Evolutionary conservation across 2,888 invertebrate species (phyloP).

Genomic region (Ernsta delagoae): DNA sequence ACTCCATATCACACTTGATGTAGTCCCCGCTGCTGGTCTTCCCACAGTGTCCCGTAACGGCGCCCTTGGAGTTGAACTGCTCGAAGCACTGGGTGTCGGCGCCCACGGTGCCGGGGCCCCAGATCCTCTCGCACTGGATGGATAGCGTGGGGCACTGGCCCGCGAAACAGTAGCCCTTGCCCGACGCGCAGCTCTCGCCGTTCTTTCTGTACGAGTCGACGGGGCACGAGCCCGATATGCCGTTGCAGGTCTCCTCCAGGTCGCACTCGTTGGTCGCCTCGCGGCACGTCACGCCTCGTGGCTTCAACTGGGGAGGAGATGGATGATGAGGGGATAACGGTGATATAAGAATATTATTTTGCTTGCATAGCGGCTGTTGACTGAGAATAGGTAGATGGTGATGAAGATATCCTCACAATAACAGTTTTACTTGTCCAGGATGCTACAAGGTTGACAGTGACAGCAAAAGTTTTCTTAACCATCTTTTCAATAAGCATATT

Average conservation of each 20-base stretch:
- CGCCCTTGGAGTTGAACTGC: slow-evolving; percentile 97
- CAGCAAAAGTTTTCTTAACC: too few species aligned
- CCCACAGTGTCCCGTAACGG: slow-evolving; percentile 98
- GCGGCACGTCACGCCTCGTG: slow-evolving; percentile 92
- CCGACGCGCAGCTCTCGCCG: slow-evolving; percentile 92
- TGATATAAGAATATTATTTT: too few species aligned
- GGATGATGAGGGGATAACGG: background rate
- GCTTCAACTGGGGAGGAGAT: slow-evolving; percentile 87
- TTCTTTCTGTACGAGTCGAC: slow-evolving; percentile 96
- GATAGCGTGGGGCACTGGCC: slow-evolving; percentile 95
- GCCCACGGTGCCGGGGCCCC: slow-evolving; percentile 94
- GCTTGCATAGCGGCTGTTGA: too few species aligned
- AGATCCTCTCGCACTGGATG: slow-evolving; percentile 95
- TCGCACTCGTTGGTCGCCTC: slow-evolving; percentile 97
- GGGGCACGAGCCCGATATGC: slow-evolving; percentile 95
- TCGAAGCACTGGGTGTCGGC: slow-evolving; percentile 96
- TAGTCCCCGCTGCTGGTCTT: slow-evolving; percentile 90
- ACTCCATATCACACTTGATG: slow-evolving; percentile 95
- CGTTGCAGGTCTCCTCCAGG: slow-evolving; percentile 97
- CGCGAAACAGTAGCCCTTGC: slow-evolving; percentile 94
- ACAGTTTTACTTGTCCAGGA: too few species aligned
- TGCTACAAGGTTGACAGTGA: too few species aligned
- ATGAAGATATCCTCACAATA: too few species aligned
- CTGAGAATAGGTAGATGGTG: too few species aligned
- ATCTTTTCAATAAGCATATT: too few species aligned